Conservation (phyloP, 2,113 vertebrate genomes). For the Arenaria interpres region DNA sequence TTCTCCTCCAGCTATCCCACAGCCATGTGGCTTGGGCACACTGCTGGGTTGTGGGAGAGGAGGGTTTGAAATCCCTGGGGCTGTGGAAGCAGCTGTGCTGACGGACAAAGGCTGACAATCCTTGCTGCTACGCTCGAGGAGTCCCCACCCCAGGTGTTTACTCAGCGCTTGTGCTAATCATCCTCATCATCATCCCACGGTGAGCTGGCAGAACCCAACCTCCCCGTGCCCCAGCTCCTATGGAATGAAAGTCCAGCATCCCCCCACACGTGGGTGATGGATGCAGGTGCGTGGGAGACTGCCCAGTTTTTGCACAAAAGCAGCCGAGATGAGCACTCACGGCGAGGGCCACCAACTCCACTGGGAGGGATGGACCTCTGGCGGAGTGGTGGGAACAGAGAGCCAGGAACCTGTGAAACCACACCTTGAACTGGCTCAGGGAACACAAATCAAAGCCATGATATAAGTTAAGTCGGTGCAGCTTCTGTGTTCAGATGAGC, state of each 20-base stretch:
- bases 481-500: not conserved
- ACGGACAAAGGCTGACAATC: not conserved
- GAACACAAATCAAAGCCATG: not conserved
- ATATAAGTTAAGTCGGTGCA: not conserved
- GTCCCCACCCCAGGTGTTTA: not conserved
- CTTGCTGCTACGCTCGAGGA: rapidly evolving
- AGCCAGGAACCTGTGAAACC: not conserved
- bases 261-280: not conserved
- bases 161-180: not conserved
- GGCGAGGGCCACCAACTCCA: not conserved
- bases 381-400: not conserved
- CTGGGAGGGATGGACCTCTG: not conserved
- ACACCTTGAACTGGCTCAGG: not conserved
- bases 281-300: not conserved
- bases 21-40: not conserved
- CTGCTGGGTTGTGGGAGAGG: not conserved
- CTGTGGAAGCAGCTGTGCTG: not conserved
- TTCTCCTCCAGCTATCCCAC: not conserved
- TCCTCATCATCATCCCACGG: not conserved
- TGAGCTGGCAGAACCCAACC: not conserved
- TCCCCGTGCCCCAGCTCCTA: not conserved
- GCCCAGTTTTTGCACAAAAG: not conserved
- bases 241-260: not conserved
- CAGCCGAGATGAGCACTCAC: not conserved
- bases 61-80: not conserved